A percentile compares a stretch with the other conserved stretches of the same genome.
Conservation (phyloP, 2,888 invertebrate genomes). For the Stramonita haemastoma region DNA sequence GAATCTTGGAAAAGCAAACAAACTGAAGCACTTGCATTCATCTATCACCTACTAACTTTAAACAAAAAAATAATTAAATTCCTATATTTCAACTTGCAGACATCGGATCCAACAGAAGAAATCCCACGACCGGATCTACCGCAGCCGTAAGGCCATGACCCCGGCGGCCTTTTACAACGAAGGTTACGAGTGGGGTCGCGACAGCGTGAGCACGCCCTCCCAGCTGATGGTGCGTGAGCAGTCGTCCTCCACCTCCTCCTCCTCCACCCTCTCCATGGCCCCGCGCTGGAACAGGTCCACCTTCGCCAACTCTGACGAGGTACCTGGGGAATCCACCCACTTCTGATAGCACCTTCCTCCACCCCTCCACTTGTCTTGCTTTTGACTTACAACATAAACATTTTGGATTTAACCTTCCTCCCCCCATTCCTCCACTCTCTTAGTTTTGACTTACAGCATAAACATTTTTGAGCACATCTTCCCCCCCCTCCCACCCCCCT, state of each 20-base stretch:
- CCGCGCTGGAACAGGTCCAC: constrained; percentile 40
- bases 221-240: constrained; percentile 38
- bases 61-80: not conserved
- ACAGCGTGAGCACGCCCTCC: constrained; percentile 26
- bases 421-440: no score
- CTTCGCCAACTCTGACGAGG: constrained; percentile 42
- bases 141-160: not conserved
- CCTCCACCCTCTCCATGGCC: constrained; percentile 38
- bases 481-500: no score
- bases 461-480: no score
- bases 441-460: no score
- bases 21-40: not conserved
- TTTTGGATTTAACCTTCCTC: no score
- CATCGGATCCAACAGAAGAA: constrained; percentile 28
- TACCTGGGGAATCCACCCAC: constrained; percentile 36
- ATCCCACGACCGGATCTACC: constrained; percentile 29
- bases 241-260: constrained; percentile 32
- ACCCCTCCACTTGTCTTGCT: no score
- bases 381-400: no score
- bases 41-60: not conserved
- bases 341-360: not conserved
- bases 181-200: constrained; percentile 35
- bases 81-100: not conserved
- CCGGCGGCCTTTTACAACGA: constrained; percentile 37
- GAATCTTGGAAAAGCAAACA: no score